Conservation (phyloP, 2,797 vertebrate genomes). For the Carcharodon carcharias region DNA sequence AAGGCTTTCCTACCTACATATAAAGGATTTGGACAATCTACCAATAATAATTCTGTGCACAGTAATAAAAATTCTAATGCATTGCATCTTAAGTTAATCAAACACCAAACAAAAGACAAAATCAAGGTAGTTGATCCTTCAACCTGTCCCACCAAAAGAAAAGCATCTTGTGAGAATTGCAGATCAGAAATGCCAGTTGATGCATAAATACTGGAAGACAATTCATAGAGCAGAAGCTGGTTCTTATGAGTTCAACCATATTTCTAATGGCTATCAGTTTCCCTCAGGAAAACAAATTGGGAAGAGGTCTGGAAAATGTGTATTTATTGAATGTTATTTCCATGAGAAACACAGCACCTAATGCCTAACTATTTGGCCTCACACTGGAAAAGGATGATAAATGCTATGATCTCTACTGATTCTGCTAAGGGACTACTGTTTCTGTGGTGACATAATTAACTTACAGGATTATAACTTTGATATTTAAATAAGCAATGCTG, state of each 20-base stretch:
- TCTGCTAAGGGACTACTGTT: background rate
- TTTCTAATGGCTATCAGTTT: background rate
- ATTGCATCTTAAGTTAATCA: background rate
- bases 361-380: background rate
- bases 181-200: background rate
- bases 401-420: background rate
- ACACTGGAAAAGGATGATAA: background rate
- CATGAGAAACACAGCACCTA: background rate
- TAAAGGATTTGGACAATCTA: background rate
- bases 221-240: background rate
- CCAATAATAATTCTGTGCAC: background rate
- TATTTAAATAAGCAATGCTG: background rate
- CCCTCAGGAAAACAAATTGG: background rate
- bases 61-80: background rate
- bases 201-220: background rate
- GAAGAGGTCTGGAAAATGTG: background rate
- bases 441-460: background rate
- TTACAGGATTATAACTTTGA: background rate
- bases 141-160: background rate
- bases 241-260: background rate
- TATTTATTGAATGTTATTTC: background rate
- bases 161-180: background rate
- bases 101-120: background rate
- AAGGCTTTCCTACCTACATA: background rate
- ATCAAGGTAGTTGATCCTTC: background rate